A percentile compares a stretch with the other conserved stretches of the same genome.
These are phyloP conservation scores for Chaunax sp. DNA, from an alignment of 2,797 vertebrate genomes.

Conservation along the genomic window DNA sequence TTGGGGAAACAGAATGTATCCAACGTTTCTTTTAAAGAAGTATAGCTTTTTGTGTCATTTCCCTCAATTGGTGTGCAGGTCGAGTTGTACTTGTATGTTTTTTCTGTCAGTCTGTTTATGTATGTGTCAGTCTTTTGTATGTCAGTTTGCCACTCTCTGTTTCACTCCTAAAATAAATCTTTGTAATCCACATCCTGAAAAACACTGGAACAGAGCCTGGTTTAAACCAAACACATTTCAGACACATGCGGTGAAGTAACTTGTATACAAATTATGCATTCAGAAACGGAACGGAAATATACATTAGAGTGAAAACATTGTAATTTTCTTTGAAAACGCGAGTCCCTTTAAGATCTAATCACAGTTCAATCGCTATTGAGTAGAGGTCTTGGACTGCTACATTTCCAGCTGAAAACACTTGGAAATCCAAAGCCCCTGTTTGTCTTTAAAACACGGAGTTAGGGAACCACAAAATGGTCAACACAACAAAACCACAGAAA, in stretches of 20 bases:
- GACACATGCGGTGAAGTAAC: constrained; percentile 22
- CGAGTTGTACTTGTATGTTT: constrained; percentile 24
- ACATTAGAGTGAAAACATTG: constrained; percentile 39
- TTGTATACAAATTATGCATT: constrained; percentile 46
- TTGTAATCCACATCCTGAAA: constrained; percentile 41
- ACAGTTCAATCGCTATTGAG: constrained; percentile 42
- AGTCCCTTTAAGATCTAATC: constrained; percentile 56
- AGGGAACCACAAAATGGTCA: constrained; percentile 74
- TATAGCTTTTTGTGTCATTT: constrained; percentile 5
- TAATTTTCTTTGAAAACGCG: constrained; percentile 44
- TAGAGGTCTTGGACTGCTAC: constrained; percentile 44
- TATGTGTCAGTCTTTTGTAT: constrained; percentile 29
- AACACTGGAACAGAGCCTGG: constrained; percentile 28
- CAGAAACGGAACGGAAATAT: constrained; percentile 48
- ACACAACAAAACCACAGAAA: constrained; percentile 74
- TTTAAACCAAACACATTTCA: constrained; percentile 45
- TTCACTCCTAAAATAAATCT: constrained; percentile 46
- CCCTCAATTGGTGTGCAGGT: constrained; percentile 7
- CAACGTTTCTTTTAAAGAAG: constrained; percentile 8
- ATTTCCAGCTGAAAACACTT: constrained; percentile 68
- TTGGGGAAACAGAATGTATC: constrained; percentile 10
- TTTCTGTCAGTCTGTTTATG: constrained; percentile 41
- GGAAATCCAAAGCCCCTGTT: constrained; percentile 66
- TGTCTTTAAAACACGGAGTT: constrained; percentile 71
- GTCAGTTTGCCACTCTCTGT: constrained; percentile 31